Evolutionary conservation across 2,888 invertebrate species (phyloP), one percentile per base, ranked within the genome.

Genomic region (Tillus elongatus): DNA sequence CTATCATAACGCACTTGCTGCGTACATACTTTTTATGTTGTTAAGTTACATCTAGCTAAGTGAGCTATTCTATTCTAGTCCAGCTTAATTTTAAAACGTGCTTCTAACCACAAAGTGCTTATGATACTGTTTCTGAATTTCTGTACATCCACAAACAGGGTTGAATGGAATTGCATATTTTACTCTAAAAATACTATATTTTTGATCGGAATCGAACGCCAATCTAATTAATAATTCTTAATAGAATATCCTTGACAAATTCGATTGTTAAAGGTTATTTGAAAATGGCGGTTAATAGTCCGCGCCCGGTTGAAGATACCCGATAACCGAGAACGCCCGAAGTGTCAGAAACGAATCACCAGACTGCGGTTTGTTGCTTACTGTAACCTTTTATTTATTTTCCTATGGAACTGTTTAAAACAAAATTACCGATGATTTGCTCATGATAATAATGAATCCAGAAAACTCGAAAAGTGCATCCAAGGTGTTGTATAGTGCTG

Each of bases 381-480:
- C 40, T 50, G 61, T 61, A 63, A 63, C 62, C 58, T 63, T 61
- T 56, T 19, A 19, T 19, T 56, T 56, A 53, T 56, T 56, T 55
- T 44, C 48, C 42, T 46, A 47, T 56, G 47, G 51, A 54, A 56
- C 56, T 54, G 49, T 52, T 45, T 48, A 50, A n/a, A 48, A 54
- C 43, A 57, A 52, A 58, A 53, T 54, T 49, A 46, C 53, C 70
- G 61, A 76, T 76, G 76, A 70, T 70, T 74, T 71, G 72, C 72
- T 76, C 75, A 76, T 76, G 76, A 76, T 75, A 75, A 74, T 74
- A 73, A 75, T 75, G 73, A 70, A 67, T 69, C 69, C 66, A 69
- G 71, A 70, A 65, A 67, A 69, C 67, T 67, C 70, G 64, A 70
- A 52, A 49, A 50, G 54, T 53, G 58, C 53, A 50, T 50, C 44